These are phyloP conservation scores for Cromileptes altivelis DNA, from an alignment of 2,113 vertebrate species.

Conservation along the genomic window DNA sequence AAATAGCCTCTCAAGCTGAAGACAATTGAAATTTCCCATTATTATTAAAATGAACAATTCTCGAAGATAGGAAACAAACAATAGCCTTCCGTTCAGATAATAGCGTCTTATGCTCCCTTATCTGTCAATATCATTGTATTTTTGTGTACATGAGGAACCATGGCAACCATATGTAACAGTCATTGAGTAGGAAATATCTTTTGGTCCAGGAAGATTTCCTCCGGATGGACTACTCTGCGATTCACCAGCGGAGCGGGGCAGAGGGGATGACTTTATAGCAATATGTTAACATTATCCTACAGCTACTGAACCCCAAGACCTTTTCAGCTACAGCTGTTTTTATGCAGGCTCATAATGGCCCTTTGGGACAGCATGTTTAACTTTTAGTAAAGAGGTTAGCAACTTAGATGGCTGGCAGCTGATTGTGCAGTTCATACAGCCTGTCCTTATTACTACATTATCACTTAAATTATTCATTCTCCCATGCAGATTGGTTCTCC, in stretches of 20 bases:
- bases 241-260: constrained; percentile 14
- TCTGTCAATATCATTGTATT: constrained; percentile 9
- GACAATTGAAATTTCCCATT: constrained; percentile 46
- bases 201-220: background rate
- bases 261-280: constrained; percentile 48
- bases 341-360: constrained; percentile 57
- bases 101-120: background rate
- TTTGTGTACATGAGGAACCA: background rate
- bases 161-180: background rate
- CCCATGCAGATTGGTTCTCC: constrained; percentile 14
- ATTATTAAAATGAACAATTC: constrained; percentile 26
- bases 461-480: constrained; percentile 43
- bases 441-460: background rate
- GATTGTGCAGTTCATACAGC: constrained; percentile 34
- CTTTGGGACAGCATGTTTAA: constrained; percentile 46
- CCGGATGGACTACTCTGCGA: background rate
- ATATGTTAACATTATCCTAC: constrained; percentile 67
- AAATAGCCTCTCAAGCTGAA: constrained; percentile 46
- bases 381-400: constrained; percentile 48
- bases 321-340: constrained; percentile 60
- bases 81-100: constrained; percentile 20
- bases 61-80: constrained; percentile 36
- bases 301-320: constrained; percentile 64
- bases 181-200: background rate
- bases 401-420: constrained; percentile 32